Percentiles rank a stretch among this genome's conserved stretches.
Evolutionary conservation across 2,888 invertebrate genomes (phyloP).

Genomic region (Volucella zonaria): DNA sequence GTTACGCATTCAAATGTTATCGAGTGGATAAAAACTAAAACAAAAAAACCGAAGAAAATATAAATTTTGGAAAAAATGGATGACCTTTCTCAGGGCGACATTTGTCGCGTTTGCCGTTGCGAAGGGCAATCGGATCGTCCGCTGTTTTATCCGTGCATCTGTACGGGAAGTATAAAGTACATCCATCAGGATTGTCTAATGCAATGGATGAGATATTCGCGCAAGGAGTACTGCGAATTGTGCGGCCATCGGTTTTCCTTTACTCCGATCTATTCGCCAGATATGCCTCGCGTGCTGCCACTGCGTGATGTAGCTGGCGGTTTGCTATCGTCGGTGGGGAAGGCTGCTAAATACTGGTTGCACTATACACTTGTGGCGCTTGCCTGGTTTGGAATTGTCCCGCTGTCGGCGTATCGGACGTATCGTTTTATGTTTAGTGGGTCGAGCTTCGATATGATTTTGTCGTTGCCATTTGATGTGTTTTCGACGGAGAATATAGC

Average conservation of each 20-base stretch:
- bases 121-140: constrained; percentile 96
- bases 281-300: constrained; percentile 99
- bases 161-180: constrained; percentile 99
- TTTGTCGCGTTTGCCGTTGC: constrained; percentile 98
- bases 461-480: constrained; percentile 95
- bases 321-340: constrained; percentile 92
- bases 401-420: constrained; percentile 97
- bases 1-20: constrained; percentile 52
- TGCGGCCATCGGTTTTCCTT: constrained; percentile 99
- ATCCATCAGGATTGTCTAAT: constrained; percentile 99
- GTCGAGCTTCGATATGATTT: constrained; percentile 90
- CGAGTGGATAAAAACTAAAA: constrained; percentile 48
- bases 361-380: constrained; percentile 98
- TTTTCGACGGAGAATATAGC: constrained; percentile 96
- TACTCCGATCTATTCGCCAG: constrained; percentile 99
- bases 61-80: constrained; percentile 77
- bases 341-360: constrained; percentile 97
- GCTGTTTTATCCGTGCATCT: constrained; percentile 98
- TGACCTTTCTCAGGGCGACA: constrained; percentile 87
- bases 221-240: constrained; percentile 99
- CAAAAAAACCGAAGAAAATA: too few relatives aligned
- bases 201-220: constrained; percentile 99
- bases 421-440: constrained; percentile 96
- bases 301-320: constrained; percentile 96
- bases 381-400: constrained; percentile 98